Evolutionary conservation across 2,113 vertebrate species (phyloP).

Genomic region (Nerophis lumbriciformis): DNA sequence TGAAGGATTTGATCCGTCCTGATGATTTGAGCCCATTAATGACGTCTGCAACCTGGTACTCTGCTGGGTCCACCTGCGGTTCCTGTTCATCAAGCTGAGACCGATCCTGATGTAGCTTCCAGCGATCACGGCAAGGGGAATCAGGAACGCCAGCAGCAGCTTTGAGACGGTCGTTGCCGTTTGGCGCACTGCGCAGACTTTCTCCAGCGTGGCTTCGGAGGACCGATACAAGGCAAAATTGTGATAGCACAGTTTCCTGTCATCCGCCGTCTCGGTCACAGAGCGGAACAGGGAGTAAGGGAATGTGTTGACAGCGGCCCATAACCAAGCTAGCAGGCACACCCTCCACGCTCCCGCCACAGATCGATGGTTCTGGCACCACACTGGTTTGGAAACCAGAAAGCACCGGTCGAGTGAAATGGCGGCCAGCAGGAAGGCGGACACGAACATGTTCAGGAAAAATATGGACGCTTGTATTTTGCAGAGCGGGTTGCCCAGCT

Average conservation of each 20-base stretch:
- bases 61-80: constrained; percentile 54
- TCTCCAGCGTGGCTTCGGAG: not conserved
- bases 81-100: constrained; percentile 71
- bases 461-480: constrained; percentile 79
- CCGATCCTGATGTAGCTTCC: constrained; percentile 76
- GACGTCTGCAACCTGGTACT: constrained; percentile 5
- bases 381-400: constrained; percentile 80
- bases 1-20: not conserved
- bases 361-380: constrained; percentile 84
- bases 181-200: constrained; percentile 59
- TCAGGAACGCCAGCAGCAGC: constrained; percentile 76
- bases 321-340: constrained; percentile 74
- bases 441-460: constrained; percentile 88
- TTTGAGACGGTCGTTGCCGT: constrained; percentile 67
- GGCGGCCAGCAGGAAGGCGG: constrained; percentile 80
- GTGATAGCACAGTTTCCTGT: constrained; percentile 72
- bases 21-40: constrained; percentile 4
- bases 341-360: constrained; percentile 68
- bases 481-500: constrained; percentile 79
- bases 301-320: constrained; percentile 73
- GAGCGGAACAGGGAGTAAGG: constrained; percentile 80
- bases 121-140: constrained; percentile 77
- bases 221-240: constrained; percentile 61
- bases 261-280: constrained; percentile 50
- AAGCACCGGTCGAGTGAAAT: constrained; percentile 88